Conservation (phyloP, 2,113 vertebrate species). For the Myxocyprinus asiaticus region DNA sequence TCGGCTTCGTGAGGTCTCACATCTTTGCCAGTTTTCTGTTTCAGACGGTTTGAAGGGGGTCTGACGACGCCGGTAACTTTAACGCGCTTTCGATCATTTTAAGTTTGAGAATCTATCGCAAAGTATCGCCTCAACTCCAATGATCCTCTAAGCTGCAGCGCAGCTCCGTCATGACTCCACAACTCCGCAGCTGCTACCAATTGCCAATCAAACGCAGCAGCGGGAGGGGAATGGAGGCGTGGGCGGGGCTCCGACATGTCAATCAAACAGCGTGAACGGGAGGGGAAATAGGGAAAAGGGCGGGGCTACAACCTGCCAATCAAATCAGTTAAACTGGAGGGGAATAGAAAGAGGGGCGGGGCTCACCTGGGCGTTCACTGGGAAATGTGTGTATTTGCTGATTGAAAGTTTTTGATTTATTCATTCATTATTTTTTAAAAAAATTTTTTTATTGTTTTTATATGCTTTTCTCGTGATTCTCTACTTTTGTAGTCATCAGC, state of each 20-base stretch:
- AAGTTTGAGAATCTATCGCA: slow-evolving; percentile 51
- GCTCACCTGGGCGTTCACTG: background rate
- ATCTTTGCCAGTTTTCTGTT: slow-evolving; percentile 49
- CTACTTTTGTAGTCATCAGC: no score
- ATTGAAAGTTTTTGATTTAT: no score
- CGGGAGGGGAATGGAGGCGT: slow-evolving; percentile 67
- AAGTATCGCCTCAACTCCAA: slow-evolving; percentile 61
- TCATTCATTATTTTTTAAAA: no score
- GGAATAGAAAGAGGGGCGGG: background rate
- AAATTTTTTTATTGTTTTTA: no score
- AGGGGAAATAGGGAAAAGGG: background rate
- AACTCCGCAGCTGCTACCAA: slow-evolving; percentile 21
- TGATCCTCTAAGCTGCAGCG: slow-evolving; percentile 50
- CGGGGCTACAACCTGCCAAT: background rate
- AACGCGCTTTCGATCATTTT: slow-evolving; percentile 15
- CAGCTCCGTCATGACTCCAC: slow-evolving; percentile 75
- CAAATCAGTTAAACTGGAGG: background rate
- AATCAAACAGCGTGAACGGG: slow-evolving; percentile 13
- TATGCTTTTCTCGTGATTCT: no score
- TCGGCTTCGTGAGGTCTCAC: slow-evolving; percentile 43
- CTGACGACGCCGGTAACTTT: slow-evolving; percentile 22
- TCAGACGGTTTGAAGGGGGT: slow-evolving; percentile 14
- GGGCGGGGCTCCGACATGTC: slow-evolving; percentile 65
- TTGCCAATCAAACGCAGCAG: slow-evolving; percentile 70
- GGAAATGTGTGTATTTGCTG: background rate